These are phyloP conservation scores for Luehdorfia chinensis DNA, from an alignment of 1,140 invertebrate genomes.

Conservation along the genomic window DNA sequence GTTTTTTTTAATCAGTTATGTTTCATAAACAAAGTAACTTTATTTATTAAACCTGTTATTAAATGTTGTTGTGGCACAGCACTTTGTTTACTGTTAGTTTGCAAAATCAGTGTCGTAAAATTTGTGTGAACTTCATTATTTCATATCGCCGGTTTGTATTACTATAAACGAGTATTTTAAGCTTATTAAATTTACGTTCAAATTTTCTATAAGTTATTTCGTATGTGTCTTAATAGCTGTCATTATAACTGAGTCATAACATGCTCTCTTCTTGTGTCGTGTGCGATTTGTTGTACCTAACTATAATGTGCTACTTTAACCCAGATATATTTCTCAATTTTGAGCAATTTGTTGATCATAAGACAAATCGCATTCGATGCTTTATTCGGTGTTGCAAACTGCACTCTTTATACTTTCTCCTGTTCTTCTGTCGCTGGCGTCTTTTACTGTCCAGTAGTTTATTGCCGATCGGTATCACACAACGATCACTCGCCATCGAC, in stretches of 20 bases:
- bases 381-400: slow-evolving; percentile 74
- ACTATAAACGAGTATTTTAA: slow-evolving; percentile 8
- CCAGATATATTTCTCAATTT: not conserved
- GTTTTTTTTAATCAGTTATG: slow-evolving; percentile 3
- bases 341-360: not conserved
- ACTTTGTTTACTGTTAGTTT: slow-evolving; percentile 66
- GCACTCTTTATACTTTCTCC: slow-evolving; percentile 75
- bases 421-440: slow-evolving; percentile 73
- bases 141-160: slow-evolving; percentile 52
- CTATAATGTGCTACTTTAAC: no score
- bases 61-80: slow-evolving; percentile 53
- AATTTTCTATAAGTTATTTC: slow-evolving; percentile 44
- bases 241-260: slow-evolving; percentile 65
- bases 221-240: slow-evolving; percentile 68
- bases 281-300: slow-evolving; percentile 38
- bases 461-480: slow-evolving; percentile 54
- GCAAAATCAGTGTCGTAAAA: slow-evolving; percentile 71
- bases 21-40: slow-evolving; percentile 12
- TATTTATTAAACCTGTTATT: slow-evolving; percentile 11
- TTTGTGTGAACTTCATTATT: slow-evolving; percentile 49
- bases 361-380: slow-evolving; percentile 43
- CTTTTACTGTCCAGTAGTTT: slow-evolving; percentile 68
- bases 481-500: slow-evolving; percentile 62
- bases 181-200: slow-evolving; percentile 11
- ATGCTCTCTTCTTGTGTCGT: slow-evolving; percentile 56